Evolutionary conservation across 2,888 invertebrate species (phyloP), one percentile per base, ranked within the genome.

Genomic region (Spatulosminthurus flaviceps): DNA sequence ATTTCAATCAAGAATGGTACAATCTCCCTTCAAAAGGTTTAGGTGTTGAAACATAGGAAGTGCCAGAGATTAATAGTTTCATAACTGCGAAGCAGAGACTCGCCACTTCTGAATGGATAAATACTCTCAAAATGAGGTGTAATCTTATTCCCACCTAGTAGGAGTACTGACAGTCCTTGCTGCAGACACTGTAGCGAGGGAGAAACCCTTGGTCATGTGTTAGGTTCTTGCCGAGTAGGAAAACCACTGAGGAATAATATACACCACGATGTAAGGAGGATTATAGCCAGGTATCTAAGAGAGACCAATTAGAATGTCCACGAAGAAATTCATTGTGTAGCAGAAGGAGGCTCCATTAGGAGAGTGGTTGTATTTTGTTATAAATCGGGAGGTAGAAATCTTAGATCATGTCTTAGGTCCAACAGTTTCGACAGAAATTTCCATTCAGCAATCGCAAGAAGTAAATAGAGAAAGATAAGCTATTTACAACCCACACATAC

Each of bases 321-420:
- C 29, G 81, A 81, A 73, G 81, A 81, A 61, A n/a, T 77, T 19
- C 26, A 4, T 4, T 34, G 34, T 28, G 43, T 43, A 1, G 66
- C 29, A 21, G 13, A 64, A 26, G 41, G 41, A 41, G 41, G 13
- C 41, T 41, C 41, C 7, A 75, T 60, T 42, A 22, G 78, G 21
- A 73, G 80, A 76, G 66, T 80, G 22, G 80, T 78, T 42, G 78
- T 80, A 1, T 21, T 80, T 13, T 69, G 75, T 16, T 72, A 13
- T 26, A 0, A 9, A 9, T 19, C 24, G 0, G 42, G 75, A 5
- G 19, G 22, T 16, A 64, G 78, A 4, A 21, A 9, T 9, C n/a
- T n/a, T n/a, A n/a, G 78, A 75, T 2, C 28, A 66, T n/a, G 61
- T 80, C 7, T 19, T 80, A 16, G 80, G 78, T 24, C 80, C 80